A percentile compares a stretch with the other conserved stretches of the same genome.
phyloP scores from a whole-genome alignment of 2,888 invertebrate genomes.

The Drosophila mayaguana region DNA sequence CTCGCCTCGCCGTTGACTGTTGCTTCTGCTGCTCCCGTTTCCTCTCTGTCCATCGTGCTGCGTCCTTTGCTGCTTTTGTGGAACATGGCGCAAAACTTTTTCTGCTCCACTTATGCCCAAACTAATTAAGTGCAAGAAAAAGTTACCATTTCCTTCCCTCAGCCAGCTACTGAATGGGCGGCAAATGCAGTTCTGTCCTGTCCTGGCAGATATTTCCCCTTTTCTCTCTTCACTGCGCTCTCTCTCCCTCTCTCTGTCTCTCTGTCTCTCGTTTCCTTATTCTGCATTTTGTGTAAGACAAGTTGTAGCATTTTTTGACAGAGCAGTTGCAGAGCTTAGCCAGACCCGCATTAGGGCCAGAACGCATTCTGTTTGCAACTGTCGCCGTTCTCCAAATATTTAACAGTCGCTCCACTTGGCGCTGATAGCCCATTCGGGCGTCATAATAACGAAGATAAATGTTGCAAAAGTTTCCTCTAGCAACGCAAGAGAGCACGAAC shows the following conservation, averaged over 20 bases:
- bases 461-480: conserved; percentile 65
- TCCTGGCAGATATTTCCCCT: conserved; percentile 4
- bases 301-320: conserved; percentile 70
- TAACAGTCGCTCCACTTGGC: conserved; percentile 71
- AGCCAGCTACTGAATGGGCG: conserved; percentile 37
- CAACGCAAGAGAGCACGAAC: conserved; percentile 31
- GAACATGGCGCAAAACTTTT: conserved; percentile 70
- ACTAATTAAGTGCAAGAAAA: conserved; percentile 82
- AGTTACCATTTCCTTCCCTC: conserved; percentile 78
- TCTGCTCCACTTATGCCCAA: conserved; percentile 81
- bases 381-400: conserved; percentile 68
- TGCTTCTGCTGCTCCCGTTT: neutral
- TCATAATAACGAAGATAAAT: conserved; percentile 82
- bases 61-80: conserved; percentile 45
- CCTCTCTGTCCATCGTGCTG: conserved; percentile 13
- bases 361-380: conserved; percentile 58
- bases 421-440: conserved; percentile 81
- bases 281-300: conserved; percentile 55
- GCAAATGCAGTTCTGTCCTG: conserved; percentile 30
- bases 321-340: conserved; percentile 39
- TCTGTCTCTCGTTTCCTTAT: neutral
- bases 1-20: neutral
- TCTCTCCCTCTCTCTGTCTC: neutral
- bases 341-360: conserved; percentile 46
- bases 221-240: neutral